Conservation (phyloP, 2,797 vertebrate species). For the Basileuterus tristriatus region DNA sequence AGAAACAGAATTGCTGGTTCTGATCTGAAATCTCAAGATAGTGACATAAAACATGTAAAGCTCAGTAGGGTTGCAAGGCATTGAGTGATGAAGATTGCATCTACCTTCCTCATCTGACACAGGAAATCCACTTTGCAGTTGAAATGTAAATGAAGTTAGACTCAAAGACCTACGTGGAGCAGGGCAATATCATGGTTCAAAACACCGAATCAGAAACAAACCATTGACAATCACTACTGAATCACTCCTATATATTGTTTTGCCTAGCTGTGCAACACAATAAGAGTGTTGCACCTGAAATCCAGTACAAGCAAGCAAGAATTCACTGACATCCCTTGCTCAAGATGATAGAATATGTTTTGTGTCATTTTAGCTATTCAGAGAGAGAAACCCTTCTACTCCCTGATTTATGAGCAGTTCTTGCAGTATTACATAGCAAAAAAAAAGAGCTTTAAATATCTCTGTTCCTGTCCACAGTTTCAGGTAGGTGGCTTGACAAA, state of each 20-base stretch:
- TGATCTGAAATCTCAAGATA: background rate
- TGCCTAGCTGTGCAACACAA: background rate
- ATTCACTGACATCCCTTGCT: background rate
- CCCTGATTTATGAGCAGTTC: background rate
- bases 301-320: background rate
- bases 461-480: background rate
- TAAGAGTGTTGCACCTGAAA: background rate
- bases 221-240: background rate
- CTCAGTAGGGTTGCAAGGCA: background rate
- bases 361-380: background rate
- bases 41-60: background rate
- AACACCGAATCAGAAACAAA: background rate
- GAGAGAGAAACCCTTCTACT: background rate
- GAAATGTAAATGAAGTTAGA: background rate
- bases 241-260: background rate
- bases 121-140: background rate
- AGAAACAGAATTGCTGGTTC: background rate
- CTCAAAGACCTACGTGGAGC: accelerated
- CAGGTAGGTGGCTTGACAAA: background rate
- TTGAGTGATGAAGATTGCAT: background rate
- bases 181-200: background rate
- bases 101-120: background rate
- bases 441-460: background rate
- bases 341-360: background rate
- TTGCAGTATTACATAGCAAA: background rate